These are phyloP conservation scores for Philotrypesis tridentata DNA, from an alignment of 1,140 invertebrate genomes.

Conservation along the genomic window DNA sequence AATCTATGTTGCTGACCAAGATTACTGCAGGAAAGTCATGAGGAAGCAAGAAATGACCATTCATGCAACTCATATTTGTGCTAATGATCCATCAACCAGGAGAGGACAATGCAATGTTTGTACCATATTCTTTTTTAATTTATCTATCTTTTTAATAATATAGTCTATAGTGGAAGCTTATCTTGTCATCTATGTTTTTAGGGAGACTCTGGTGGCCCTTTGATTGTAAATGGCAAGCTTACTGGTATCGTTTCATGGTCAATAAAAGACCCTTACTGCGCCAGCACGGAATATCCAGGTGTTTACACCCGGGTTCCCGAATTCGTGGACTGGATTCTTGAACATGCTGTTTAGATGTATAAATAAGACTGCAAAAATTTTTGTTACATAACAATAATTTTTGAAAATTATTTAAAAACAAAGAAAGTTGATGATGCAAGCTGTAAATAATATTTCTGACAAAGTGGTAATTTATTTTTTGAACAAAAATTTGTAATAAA, in stretches of 20 bases:
- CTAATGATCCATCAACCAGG: slow-evolving; percentile 24
- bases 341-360: slow-evolving; percentile 20
- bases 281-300: slow-evolving; percentile 18
- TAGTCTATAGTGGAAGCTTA: background rate
- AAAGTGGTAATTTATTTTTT: too few species aligned
- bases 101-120: slow-evolving; percentile 41
- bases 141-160: background rate
- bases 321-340: slow-evolving; percentile 30
- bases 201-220: slow-evolving; percentile 39
- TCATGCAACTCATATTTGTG: slow-evolving; percentile 19
- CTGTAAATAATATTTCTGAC: too few species aligned
- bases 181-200: background rate
- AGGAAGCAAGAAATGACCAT: background rate
- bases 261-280: slow-evolving; percentile 36
- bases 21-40: slow-evolving; percentile 17
- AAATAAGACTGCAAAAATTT: background rate
- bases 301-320: slow-evolving; percentile 31
- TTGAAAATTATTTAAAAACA: background rate
- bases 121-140: background rate
- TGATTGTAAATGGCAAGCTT: background rate
- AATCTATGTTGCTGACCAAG: slow-evolving; percentile 26
- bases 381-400: background rate
- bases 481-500: too few species aligned
- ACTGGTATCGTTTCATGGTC: slow-evolving; percentile 38
- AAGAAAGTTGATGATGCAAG: too few species aligned